Evolutionary conservation across 2,797 vertebrate species (phyloP), one percentile per base, ranked within the genome.

Genomic region (Tiaroga cobitis): DNA sequence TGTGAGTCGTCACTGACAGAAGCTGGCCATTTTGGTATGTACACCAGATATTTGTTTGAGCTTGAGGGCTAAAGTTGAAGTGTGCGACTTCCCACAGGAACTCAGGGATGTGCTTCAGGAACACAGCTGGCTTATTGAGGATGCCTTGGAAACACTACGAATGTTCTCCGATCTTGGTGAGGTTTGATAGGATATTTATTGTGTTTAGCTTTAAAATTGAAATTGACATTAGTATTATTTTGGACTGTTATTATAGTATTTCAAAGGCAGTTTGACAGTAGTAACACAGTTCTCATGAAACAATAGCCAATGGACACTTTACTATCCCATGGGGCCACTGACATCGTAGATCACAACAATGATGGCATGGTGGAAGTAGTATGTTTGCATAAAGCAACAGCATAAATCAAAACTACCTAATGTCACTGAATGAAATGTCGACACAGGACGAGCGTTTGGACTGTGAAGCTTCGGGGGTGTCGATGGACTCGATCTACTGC

Each of bases 91-190:
- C 65, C 18, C 32, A 9, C 90, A 95, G 95, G 95, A 96, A 90
- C 94, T 97, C 88, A 96, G 94, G 92, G 95, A 96, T 86, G 96
- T 96, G n/a, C 96, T 97, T 87, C 92, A 96, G 86, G 94, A 95
- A 67, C 93, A 95, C 90, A 94, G 96, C 89, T 96, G 97, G 95
- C 94, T 96, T 88, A 97, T 96, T 91, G 92, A 95, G 65, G 95
- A 97, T 92, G 95, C 95, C 76, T 90, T 95, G 91, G 96, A 97
- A 85, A 94, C 95, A 72, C 90, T 96, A 86, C 94, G 92, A 89
- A 90, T 96, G 76, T 96, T 96, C 93, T 94, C 95, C 73, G 95
- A 96, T 32, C 74, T 87, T 54, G 90, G 90, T 92, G 68, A 88
- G 87, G 18, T 56, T 80, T 86, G 84, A 76, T 86, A 49, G 72